Base-by-base conservation (phyloP, 2,888 invertebrate species). In the Eucera pruinosa region DNA sequence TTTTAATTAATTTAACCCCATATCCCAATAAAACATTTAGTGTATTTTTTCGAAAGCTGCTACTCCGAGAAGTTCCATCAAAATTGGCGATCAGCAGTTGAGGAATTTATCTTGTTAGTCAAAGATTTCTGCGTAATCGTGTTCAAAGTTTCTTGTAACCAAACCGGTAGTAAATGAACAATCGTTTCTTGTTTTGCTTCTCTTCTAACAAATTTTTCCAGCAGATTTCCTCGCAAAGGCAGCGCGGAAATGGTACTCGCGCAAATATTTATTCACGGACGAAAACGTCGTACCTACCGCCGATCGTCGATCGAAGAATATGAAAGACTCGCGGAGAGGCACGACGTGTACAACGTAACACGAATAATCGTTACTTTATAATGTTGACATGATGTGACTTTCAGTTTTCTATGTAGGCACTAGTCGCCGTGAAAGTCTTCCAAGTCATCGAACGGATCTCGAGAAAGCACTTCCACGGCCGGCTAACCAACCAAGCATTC, bases 301-400 rank as follows among this genome's bases (percentile, higher is more conserved):
- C 20, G 33, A 66, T 57, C 41, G 33, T 41, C 48, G 57, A 66
- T 69, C 64, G 36, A 23, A 23, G 18, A 13, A 48, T 18, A 27
- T 23, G 57, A 66, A 52, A 60, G 33, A 13, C 43, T n/a, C 50
- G 25, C 25, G 48, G 33, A 50, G 33, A 55, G 43, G 43, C 50
- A 30, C 57, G 43, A 25, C 47, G 41, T 41, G 55, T 55, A 55
- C 48, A 48, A 45, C 33, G 54, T 43, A 64, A 75, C 68, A 48
- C 57, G 62, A 68, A 77, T 75, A 67, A 75, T 77, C 77, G 54
- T 75, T 69, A 65, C 64, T 36, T 58, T 71, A 65, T 72, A 62
- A 66, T 48, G 54, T 66, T 72, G 52, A 71, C 78, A 64, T 73
- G 78, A 77, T 73, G 74, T 81, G 82, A 84, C 79, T 84, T 83